Conservation (phyloP, 2,888 invertebrate genomes). For the Congeria kusceri region DNA sequence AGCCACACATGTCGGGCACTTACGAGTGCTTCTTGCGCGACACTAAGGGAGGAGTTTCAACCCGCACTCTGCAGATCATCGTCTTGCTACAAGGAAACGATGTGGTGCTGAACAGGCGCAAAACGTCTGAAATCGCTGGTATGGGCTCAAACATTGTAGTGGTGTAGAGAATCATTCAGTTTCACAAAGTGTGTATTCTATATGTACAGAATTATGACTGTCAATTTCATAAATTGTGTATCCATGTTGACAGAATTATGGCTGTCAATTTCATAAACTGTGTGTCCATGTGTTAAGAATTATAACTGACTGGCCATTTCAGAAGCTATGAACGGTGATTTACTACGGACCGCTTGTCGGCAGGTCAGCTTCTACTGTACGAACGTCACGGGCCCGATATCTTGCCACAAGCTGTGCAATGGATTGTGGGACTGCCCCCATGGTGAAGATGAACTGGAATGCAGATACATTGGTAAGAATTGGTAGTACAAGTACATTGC, state of each 20-base stretch:
- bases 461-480: constrained; percentile 45
- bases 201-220: no score
- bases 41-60: neutral
- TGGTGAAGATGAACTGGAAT: constrained; percentile 84
- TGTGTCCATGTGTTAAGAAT: no score
- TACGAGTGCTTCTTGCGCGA: neutral
- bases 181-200: no score
- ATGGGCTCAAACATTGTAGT: no score
- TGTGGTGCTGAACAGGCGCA: constrained; percentile 1
- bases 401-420: constrained; percentile 82
- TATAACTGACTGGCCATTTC: no score
- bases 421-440: constrained; percentile 84
- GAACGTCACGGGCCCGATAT: constrained; percentile 2
- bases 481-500: no score
- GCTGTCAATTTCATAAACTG: no score
- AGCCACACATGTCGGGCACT: neutral
- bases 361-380: neutral
- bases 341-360: neutral
- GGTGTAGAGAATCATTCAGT: no score
- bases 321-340: no score
- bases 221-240: no score
- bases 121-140: neutral
- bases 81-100: neutral
- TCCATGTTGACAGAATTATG: no score
- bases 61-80: neutral